phyloP scores from a whole-genome alignment of 2,888 invertebrate species.

The Coelopa pilipes region DNA sequence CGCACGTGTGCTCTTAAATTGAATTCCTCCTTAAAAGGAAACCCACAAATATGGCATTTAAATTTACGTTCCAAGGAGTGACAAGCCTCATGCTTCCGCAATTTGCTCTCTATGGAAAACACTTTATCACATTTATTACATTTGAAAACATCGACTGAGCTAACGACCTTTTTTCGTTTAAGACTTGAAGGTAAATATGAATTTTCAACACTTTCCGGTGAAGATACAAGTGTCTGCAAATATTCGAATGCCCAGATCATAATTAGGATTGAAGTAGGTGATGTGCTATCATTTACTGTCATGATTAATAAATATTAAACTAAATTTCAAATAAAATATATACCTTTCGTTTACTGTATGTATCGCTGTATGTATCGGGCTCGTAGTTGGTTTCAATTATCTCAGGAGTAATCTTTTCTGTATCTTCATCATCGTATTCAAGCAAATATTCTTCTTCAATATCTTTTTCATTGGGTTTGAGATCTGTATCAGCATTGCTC shows the following conservation, averaged over 20 bases:
- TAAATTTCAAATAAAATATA: too few relatives aligned
- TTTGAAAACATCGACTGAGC: not conserved
- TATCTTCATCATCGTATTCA: too few relatives aligned
- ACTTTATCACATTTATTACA: slow-evolving; percentile 14
- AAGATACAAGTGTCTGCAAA: not conserved
- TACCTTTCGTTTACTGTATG: not conserved
- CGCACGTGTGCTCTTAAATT: slow-evolving; percentile 41
- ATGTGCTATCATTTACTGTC: not conserved
- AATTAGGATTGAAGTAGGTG: not conserved
- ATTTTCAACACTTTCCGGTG: too few relatives aligned
- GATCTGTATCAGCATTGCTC: not conserved
- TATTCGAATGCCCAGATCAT: not conserved
- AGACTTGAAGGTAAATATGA: not conserved
- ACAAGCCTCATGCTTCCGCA: not conserved
- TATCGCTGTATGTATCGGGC: too few relatives aligned
- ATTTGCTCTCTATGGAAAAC: not conserved
- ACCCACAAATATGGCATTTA: slow-evolving; percentile 41
- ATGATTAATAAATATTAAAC: too few relatives aligned
- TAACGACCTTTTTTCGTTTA: not conserved
- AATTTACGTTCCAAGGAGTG: slow-evolving; percentile 26
- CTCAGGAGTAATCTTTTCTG: not conserved
- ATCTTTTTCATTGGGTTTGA: too few relatives aligned
- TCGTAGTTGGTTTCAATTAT: not conserved
- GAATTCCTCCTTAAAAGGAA: slow-evolving; percentile 45
- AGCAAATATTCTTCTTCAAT: too few relatives aligned